phyloP scores from a whole-genome alignment of 2,113 vertebrate species.

The Psophia crepitans region DNA sequence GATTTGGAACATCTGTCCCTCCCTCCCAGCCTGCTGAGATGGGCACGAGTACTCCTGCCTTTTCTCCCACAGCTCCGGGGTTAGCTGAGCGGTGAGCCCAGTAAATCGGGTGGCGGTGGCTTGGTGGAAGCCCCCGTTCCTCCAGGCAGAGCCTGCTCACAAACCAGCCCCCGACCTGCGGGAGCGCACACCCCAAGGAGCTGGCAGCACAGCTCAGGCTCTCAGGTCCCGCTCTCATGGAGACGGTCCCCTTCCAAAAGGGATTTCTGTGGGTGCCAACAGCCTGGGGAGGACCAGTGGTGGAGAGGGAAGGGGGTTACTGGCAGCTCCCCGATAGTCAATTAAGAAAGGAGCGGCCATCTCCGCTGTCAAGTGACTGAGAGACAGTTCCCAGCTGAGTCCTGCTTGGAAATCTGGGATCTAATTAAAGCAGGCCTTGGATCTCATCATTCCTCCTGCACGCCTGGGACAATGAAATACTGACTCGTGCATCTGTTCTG shows the following conservation, averaged over 20 bases:
- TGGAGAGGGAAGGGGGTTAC: not conserved
- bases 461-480: conserved; percentile 21
- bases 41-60: not conserved
- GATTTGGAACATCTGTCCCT: not conserved
- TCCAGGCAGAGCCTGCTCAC: not conserved
- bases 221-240: not conserved
- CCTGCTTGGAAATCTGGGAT: not conserved
- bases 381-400: conserved; percentile 14
- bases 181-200: not conserved
- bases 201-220: not conserved
- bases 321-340: not conserved
- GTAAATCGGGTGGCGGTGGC: accelerated
- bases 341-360: not conserved
- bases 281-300: not conserved
- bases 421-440: conserved; percentile 47
- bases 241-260: not conserved
- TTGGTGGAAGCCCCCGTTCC: not conserved
- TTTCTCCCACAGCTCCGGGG: not conserved
- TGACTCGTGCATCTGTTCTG: conserved; percentile 9
- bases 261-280: not conserved
- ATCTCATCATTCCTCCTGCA: conserved; percentile 39
- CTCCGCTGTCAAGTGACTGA: not conserved
- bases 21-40: not conserved
- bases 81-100: not conserved
- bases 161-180: not conserved